A percentile compares a stretch with the other conserved stretches of the same genome.
phyloP scores from a whole-genome alignment of 2,888 invertebrate genomes.

The Ormyrus rosae region DNA sequence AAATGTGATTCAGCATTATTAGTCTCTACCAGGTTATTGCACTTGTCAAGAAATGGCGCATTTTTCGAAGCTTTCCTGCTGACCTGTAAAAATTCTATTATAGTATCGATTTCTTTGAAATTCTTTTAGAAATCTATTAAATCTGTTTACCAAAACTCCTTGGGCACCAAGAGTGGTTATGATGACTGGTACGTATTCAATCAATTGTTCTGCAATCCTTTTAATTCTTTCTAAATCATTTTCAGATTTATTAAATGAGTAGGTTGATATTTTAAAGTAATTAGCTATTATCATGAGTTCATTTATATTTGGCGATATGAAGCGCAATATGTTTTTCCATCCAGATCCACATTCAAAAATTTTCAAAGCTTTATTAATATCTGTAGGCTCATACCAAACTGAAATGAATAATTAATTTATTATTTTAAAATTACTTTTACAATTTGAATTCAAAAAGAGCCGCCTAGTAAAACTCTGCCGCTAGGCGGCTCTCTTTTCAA shows the following conservation, averaged over 20 bases:
- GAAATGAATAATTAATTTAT: slow-evolving; percentile 75
- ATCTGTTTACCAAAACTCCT: slow-evolving; percentile 67
- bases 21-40: slow-evolving; percentile 60
- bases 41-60: slow-evolving; percentile 62
- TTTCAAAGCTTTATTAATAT: slow-evolving; percentile 85
- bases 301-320: slow-evolving; percentile 87
- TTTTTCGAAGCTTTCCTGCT: slow-evolving; percentile 60
- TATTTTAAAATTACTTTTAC: neutral
- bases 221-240: slow-evolving; percentile 58
- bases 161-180: slow-evolving; percentile 69
- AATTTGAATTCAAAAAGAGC: neutral
- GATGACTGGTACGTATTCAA: slow-evolving; percentile 66
- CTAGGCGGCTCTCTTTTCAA: too few relatives aligned
- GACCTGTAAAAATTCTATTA: slow-evolving; percentile 59
- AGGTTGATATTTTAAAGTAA: slow-evolving; percentile 72
- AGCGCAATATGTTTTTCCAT: slow-evolving; percentile 76
- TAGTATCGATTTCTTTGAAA: slow-evolving; percentile 13
- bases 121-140: neutral
- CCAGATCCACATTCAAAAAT: slow-evolving; percentile 77
- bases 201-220: slow-evolving; percentile 61
- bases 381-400: slow-evolving; percentile 95
- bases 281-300: slow-evolving; percentile 85
- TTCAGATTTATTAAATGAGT: slow-evolving; percentile 50
- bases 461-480: too few relatives aligned
- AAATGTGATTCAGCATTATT: slow-evolving; percentile 63